Conservation (phyloP, 2,797 vertebrate species). For the Rallus crepitans region DNA sequence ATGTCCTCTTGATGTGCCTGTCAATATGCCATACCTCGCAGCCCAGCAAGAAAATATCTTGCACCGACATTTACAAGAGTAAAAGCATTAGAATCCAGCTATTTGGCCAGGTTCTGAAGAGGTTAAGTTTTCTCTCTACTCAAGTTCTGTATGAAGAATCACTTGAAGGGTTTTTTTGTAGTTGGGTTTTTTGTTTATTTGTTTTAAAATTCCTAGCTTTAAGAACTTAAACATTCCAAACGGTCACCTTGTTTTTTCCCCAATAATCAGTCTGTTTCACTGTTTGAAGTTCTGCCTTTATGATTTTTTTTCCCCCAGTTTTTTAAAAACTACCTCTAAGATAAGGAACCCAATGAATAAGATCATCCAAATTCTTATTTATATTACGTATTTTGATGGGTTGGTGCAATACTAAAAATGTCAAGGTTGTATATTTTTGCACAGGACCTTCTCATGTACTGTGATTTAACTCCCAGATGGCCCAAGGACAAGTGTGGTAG, state of each 20-base stretch:
- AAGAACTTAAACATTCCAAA: background rate
- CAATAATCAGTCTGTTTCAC: background rate
- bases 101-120: background rate
- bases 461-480: background rate
- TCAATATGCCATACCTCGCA: background rate
- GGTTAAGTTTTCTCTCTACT: background rate
- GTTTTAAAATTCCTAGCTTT: background rate
- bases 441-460: background rate
- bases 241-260: background rate
- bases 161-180: background rate
- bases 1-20: background rate
- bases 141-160: background rate
- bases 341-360: background rate
- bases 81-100: background rate
- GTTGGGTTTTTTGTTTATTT: too few relatives aligned
- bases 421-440: background rate
- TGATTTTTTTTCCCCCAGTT: background rate
- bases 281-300: background rate
- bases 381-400: accelerated
- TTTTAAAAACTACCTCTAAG: background rate
- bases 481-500: background rate
- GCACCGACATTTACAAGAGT: background rate
- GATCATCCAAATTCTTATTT: background rate
- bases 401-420: background rate
- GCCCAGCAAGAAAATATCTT: background rate